A percentile compares a stretch with the other conserved stretches of the same genome.
Conservation (phyloP, 2,113 vertebrate genomes). For the Bagarius yarrelli region DNA sequence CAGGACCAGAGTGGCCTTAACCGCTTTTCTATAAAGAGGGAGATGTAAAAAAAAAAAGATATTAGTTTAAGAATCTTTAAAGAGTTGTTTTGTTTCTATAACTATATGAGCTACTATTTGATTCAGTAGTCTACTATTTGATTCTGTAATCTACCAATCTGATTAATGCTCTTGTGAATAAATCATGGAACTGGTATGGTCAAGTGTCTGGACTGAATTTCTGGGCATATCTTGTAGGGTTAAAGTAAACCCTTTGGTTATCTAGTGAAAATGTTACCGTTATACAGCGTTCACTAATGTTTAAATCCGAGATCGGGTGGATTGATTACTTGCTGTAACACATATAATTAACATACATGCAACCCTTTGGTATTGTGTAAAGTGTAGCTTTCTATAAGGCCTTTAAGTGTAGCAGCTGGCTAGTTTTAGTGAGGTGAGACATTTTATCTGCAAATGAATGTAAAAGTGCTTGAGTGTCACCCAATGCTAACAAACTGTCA, state of each 20-base stretch:
- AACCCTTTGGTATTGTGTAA: too few species aligned
- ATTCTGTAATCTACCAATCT: not conserved
- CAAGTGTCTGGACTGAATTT: not conserved
- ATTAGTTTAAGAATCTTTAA: not conserved
- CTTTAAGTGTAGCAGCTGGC: not conserved
- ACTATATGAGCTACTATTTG: too few species aligned
- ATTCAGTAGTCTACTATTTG: too few species aligned
- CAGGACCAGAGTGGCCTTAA: slow-evolving; percentile 94
- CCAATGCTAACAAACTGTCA: slow-evolving; percentile 7
- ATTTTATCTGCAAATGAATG: not conserved
- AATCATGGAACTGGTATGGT: not conserved
- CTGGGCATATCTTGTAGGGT: not conserved
- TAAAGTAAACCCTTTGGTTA: not conserved
- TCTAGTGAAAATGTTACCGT: too few species aligned
- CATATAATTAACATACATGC: too few species aligned
- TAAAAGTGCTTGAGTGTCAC: not conserved
- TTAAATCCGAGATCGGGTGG: too few species aligned
- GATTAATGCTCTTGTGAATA: not conserved
- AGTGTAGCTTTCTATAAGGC: not conserved
- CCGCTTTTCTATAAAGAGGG: slow-evolving; percentile 82
- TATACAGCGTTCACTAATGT: too few species aligned
- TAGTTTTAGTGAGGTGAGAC: not conserved
- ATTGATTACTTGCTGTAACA: too few species aligned
- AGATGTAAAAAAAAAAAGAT: not conserved
- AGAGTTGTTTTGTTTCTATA: too few species aligned